Conservation (phyloP, 2,797 vertebrate species). For the Pteronotus mesoamericanus region DNA sequence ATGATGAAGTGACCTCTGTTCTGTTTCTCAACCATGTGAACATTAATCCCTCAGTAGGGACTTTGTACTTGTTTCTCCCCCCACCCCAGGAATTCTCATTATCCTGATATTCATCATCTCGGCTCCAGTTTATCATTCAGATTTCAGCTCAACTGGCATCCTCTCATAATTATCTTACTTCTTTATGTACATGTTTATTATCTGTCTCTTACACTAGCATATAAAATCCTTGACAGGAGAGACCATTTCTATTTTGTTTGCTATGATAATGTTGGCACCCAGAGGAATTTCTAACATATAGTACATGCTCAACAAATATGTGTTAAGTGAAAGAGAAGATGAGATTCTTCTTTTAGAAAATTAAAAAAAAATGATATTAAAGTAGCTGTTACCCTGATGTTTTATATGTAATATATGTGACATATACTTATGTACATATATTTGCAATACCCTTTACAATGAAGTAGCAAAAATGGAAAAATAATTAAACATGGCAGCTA, state of each 20-base stretch:
- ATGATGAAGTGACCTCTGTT: not conserved
- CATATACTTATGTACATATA: not conserved
- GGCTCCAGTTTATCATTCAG: not conserved
- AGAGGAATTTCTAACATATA: not conserved
- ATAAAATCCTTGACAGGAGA: not conserved
- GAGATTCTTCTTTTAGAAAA: not conserved
- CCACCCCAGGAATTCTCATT: not conserved
- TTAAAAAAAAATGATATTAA: not conserved
- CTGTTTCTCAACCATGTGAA: not conserved
- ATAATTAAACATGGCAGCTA: not conserved
- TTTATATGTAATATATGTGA: not conserved
- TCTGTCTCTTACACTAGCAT: not conserved
- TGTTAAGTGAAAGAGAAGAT: not conserved
- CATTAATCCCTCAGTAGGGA: not conserved
- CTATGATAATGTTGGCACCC: not conserved
- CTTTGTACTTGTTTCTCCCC: not conserved
- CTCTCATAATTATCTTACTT: not conserved
- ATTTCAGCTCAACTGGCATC: not conserved
- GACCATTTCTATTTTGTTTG: not conserved
- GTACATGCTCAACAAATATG: not conserved
- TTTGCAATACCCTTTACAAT: not conserved
- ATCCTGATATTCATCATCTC: not conserved
- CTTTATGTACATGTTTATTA: not conserved
- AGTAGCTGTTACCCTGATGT: not conserved
- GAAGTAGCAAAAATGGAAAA: not conserved